Base-by-base conservation (phyloP, 2,113 vertebrate genomes). In the Pedionomus torquatus region DNA sequence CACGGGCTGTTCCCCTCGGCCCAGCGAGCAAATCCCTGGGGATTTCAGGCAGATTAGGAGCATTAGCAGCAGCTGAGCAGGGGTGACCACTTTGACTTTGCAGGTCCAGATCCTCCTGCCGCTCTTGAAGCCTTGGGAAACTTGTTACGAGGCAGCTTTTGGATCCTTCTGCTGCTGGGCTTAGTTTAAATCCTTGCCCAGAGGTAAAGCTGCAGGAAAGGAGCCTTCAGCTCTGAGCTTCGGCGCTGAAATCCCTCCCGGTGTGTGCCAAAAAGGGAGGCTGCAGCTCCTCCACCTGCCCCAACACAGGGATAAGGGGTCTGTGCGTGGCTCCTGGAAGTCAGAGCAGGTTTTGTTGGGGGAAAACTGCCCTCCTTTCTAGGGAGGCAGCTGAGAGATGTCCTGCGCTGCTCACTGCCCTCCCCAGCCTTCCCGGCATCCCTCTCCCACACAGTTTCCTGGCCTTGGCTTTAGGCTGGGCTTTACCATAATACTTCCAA, bases 51-150 rank as follows among this genome's bases (percentile, higher is more conserved):
- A 52, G 77, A 46, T 95, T 70, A 80, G 58, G 46, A 35, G 61
- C 51, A 60, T 75, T 75, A 87, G 49, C 44, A 30, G 75, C 88
- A 75, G 60, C 92, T 79, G 68, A 30, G 57, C 66, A 75, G 54
- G 10, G 78, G 52, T 61, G 51, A 87, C 66, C 86, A 61, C 66
- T 82, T 89, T 71, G 89, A 75, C 86, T 83, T 89, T 89, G 77
- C 60, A 21, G 46, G 39, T 46, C 48, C 23, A 17, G 54, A 55
- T 30, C 61, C 63, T 79, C 72, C 51, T 17, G 63, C 39, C 69
- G 72, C 54, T 37, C 35, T 39, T 0, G 3, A 71, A 41, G 28
- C n/a, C 39, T 52, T 1, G 1, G 52, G 39, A 70, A 44, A 51
- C 35, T 70, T 30, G 28, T 66, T 18, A 37, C 24, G 33, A 33